These are phyloP conservation scores for Notarius quadriscutis DNA, from an alignment of 2,113 vertebrate genomes.

Conservation along the genomic window DNA sequence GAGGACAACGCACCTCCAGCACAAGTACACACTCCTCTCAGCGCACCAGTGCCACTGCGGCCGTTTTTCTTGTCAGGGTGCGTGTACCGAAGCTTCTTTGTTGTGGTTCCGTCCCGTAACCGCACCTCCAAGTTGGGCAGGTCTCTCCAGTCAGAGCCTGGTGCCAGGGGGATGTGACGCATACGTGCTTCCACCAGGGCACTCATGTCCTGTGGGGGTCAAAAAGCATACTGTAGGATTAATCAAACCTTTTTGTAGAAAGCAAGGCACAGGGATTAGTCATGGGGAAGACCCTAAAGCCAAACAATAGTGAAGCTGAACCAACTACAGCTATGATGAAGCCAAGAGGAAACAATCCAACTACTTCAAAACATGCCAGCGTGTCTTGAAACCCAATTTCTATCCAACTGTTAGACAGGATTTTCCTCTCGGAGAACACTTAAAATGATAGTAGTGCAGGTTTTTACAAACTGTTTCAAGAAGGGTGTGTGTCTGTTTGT, in stretches of 20 bases:
- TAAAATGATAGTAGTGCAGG: no score
- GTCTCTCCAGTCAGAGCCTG: slow-evolving; percentile 93
- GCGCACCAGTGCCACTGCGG: slow-evolving; percentile 78
- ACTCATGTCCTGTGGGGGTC: slow-evolving; percentile 87
- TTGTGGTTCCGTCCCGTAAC: slow-evolving; percentile 82
- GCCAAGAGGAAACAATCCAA: background rate
- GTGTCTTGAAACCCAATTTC: background rate
- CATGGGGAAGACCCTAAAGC: background rate
- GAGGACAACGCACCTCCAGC: slow-evolving; percentile 75
- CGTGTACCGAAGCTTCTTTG: slow-evolving; percentile 86
- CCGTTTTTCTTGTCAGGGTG: slow-evolving; percentile 88
- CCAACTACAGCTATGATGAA: background rate
- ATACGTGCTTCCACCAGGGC: slow-evolving; percentile 91
- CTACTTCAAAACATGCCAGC: background rate
- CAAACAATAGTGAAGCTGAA: background rate
- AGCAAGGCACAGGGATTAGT: background rate
- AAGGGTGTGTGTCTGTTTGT: no score
- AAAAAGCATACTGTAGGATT: background rate
- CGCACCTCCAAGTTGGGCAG: slow-evolving; percentile 91
- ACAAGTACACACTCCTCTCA: slow-evolving; percentile 90
- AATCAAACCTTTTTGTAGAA: no score
- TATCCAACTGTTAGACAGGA: background rate
- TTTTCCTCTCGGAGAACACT: background rate
- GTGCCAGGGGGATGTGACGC: slow-evolving; percentile 91
- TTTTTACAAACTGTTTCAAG: no score